Evolutionary conservation across 2,797 vertebrate genomes (phyloP).

Genomic region (Thripadectes ignobilis): DNA sequence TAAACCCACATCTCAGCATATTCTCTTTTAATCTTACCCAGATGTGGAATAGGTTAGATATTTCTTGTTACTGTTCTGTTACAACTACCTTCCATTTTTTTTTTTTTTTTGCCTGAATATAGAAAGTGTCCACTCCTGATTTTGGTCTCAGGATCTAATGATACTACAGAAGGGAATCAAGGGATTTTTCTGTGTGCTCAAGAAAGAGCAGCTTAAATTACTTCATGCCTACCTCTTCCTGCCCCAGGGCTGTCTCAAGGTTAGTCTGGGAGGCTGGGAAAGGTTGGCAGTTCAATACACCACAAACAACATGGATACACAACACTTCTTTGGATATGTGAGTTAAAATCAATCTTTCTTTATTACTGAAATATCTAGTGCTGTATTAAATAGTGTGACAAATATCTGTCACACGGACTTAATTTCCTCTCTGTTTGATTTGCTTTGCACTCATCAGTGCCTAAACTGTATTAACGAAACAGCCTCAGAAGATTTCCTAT

Average conservation of each 20-base stretch:
- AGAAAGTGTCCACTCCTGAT: neutral
- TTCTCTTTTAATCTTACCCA: neutral
- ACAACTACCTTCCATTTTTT: neutral
- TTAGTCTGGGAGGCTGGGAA: neutral
- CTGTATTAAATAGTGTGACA: neutral
- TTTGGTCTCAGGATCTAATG: neutral
- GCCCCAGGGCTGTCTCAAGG: neutral
- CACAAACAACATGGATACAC: neutral
- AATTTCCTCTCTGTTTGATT: neutral
- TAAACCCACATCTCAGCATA: neutral
- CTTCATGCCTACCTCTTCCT: neutral
- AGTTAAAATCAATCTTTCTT: neutral
- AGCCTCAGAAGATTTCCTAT: neutral
- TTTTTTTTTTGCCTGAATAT: neutral
- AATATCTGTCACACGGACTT: neutral
- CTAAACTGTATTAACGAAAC: neutral
- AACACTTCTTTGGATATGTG: neutral
- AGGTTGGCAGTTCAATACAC: neutral
- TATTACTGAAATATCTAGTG: neutral
- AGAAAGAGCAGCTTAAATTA: neutral
- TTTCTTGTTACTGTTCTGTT: neutral
- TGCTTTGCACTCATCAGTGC: neutral
- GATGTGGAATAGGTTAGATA: neutral
- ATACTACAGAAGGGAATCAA: neutral
- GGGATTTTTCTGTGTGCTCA: neutral